Base-by-base conservation (phyloP, 2,888 invertebrate genomes). In the Mimumesa dahlbomi region DNA sequence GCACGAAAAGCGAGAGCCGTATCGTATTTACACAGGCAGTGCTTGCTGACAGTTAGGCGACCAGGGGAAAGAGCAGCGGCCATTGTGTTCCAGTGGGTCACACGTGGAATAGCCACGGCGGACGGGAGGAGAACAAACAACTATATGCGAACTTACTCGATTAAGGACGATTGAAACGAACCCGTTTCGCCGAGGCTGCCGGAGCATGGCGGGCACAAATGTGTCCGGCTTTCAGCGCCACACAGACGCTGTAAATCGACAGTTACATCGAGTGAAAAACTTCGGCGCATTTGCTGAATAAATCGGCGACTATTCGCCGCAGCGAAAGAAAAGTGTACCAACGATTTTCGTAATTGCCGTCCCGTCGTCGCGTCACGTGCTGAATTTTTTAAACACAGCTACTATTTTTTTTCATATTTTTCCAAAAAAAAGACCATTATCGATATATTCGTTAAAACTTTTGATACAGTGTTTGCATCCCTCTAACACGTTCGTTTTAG, bases 11-110 rank as follows among this genome's bases (percentile, higher is more conserved):
- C 83, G 73, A 77, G 77, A 62, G 78, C 75, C 79, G 81, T 83
- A 83, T 84, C 81, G 82, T 82, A 81, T 85, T 83, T 85, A 83
- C 81, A 83, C 83, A 81, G 81, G 79, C 82, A 73, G 77, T 66
- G 75, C 73, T 68, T 57, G 76, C 61, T 75, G 79, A 77, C 80
- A 81, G 77, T 75, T 73, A 61, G 66, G 63, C 68, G 66, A 54
- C 57, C 65, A 63, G 71, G 65, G 71, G 56, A 74, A 79, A 76
- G 72, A 71, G 78, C 76, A 73, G 69, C 57, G 62, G 63, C 79
- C 77, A 77, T 81, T 81, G 79, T 77, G 74, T 66, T 65, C 63
- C 77, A 77, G 50, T 81, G 79, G 79, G 81, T 81, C 81, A 79
- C 81, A 81, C 73, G 73, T 71, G 72, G 71, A 79, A 79, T 73